Evolutionary conservation across 2,888 invertebrate species (phyloP).

Genomic region (Drosophila conformis): DNA sequence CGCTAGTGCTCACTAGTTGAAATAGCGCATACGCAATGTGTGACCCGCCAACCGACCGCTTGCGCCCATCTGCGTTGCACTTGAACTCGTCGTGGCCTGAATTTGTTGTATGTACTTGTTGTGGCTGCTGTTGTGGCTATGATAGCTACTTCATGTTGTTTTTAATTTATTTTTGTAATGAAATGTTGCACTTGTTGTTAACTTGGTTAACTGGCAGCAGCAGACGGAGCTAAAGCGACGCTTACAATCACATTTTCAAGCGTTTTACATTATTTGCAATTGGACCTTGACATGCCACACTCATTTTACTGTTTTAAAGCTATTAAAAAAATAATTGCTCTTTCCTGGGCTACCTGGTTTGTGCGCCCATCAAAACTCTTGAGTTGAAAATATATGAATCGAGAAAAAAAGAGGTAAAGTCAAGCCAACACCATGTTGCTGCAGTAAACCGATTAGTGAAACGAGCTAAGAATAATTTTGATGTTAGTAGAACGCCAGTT

Average conservation of each 20-base stretch:
- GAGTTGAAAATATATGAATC: neutral
- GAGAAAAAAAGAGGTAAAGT: neutral
- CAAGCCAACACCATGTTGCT: neutral
- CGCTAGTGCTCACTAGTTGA: slow-evolving; percentile 40
- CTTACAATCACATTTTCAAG: slow-evolving; percentile 35
- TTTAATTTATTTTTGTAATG: slow-evolving; percentile 16
- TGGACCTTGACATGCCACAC: slow-evolving; percentile 69
- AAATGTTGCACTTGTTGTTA: slow-evolving; percentile 70
- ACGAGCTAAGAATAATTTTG: slow-evolving; percentile 38
- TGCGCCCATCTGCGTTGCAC: slow-evolving; percentile 53
- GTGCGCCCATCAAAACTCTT: neutral
- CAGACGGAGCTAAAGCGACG: slow-evolving; percentile 5
- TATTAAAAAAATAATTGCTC: neutral
- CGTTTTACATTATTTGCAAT: slow-evolving; percentile 68
- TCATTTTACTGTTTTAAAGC: slow-evolving; percentile 22
- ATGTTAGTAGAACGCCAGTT: slow-evolving; percentile 36
- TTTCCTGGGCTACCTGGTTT: neutral
- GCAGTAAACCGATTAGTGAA: slow-evolving; percentile 8
- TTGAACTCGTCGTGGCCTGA: slow-evolving; percentile 62
- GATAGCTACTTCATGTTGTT: slow-evolving; percentile 35
- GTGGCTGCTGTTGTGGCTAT: slow-evolving; percentile 21
- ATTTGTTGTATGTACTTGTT: slow-evolving; percentile 42
- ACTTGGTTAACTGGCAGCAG: slow-evolving; percentile 53
- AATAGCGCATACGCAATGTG: slow-evolving; percentile 77
- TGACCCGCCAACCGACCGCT: slow-evolving; percentile 40